Evolutionary conservation across 2,888 invertebrate species (phyloP).

Genomic region (Liposcelis brunnea): DNA sequence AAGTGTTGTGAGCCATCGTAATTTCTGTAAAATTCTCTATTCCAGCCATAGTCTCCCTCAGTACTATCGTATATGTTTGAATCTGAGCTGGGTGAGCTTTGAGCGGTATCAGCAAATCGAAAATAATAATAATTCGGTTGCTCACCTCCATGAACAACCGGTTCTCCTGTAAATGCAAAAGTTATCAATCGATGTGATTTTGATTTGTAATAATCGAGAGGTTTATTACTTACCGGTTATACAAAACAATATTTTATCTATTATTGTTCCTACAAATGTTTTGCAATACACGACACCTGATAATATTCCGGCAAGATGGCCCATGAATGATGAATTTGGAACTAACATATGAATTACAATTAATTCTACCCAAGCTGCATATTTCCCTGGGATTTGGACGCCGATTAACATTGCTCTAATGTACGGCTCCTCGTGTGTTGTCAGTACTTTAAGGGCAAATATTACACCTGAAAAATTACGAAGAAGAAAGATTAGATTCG

Average conservation of each 20-base stretch:
- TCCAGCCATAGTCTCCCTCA: too few species aligned
- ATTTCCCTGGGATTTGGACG: slow-evolving; percentile 30
- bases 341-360: slow-evolving; percentile 39
- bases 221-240: slow-evolving; percentile 25
- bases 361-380: slow-evolving; percentile 42
- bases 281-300: slow-evolving; percentile 38
- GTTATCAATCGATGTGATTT: too few species aligned
- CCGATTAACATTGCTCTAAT: slow-evolving; percentile 23
- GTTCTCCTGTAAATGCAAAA: too few species aligned
- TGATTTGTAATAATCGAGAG: background rate
- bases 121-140: too few species aligned
- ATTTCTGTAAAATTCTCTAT: too few species aligned
- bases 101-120: too few species aligned
- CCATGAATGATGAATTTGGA: slow-evolving; percentile 42
- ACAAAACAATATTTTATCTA: slow-evolving; percentile 23
- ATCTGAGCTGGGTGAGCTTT: too few species aligned
- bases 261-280: slow-evolving; percentile 25
- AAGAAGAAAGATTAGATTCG: too few species aligned
- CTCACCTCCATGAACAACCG: too few species aligned
- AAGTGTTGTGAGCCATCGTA: too few species aligned
- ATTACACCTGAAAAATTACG: slow-evolving; percentile 35
- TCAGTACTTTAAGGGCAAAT: slow-evolving; percentile 42
- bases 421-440: slow-evolving; percentile 25
- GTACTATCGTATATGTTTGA: too few species aligned
- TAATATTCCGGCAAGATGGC: slow-evolving; percentile 44